These are phyloP conservation scores for Poecilia wingei DNA, from an alignment of 2,797 vertebrate genomes.

Conservation along the genomic window DNA sequence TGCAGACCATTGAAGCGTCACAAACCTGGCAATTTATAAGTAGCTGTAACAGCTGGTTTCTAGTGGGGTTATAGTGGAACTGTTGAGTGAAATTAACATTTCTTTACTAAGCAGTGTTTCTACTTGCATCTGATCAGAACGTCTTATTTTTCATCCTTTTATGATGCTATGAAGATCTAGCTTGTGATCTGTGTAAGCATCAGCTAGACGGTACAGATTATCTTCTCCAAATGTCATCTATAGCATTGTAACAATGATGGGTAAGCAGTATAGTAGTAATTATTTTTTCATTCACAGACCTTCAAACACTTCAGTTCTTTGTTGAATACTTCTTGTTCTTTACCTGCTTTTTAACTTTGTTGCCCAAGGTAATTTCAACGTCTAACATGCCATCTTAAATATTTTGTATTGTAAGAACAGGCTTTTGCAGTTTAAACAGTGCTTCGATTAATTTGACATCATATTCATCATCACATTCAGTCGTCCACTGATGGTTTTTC, in stretches of 20 bases:
- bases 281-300: not conserved
- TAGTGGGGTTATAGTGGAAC: not conserved
- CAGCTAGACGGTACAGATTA: not conserved
- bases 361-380: not conserved
- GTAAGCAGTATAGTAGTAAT: not conserved
- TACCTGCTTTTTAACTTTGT: not conserved
- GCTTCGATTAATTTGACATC: not conserved
- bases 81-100: not conserved
- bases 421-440: not conserved
- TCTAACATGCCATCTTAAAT: not conserved
- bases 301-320: not conserved
- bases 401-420: not conserved
- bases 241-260: not conserved
- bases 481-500: not conserved
- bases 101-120: not conserved
- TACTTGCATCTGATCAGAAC: not conserved
- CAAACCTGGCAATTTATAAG: not conserved
- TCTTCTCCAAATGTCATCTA: not conserved
- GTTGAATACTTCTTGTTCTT: not conserved
- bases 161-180: not conserved
- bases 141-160: not conserved
- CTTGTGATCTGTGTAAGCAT: not conserved
- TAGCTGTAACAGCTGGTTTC: not conserved
- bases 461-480: slow-evolving; percentile 6
- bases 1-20: not conserved